These are phyloP conservation scores for Cheilosia scutellata DNA, from an alignment of 2,888 invertebrate species.

Conservation along the genomic window DNA sequence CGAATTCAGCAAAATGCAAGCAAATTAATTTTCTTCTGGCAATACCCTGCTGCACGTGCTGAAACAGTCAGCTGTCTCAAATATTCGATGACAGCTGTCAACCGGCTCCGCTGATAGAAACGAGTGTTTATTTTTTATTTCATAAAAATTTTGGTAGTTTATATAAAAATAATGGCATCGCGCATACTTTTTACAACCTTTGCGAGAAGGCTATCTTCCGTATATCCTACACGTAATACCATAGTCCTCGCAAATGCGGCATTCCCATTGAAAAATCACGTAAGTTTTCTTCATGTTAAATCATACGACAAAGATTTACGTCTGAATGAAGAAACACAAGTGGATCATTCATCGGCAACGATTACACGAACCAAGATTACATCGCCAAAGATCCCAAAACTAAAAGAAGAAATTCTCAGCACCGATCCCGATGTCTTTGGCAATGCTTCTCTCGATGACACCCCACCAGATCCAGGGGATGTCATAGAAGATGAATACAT, in stretches of 20 bases:
- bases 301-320: constrained; percentile 53
- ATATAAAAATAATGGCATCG: constrained; percentile 43
- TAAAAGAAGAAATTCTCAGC: constrained; percentile 40
- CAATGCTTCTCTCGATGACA: constrained; percentile 71
- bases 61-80: constrained; percentile 91
- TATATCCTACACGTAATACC: neutral
- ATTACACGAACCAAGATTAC: neutral
- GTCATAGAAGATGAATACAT: constrained; percentile 86
- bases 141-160: neutral
- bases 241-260: neutral
- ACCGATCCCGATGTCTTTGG: constrained; percentile 81
- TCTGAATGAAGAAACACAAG: constrained; percentile 4
- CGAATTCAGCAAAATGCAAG: neutral
- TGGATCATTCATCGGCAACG: neutral
- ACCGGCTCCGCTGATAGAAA: constrained; percentile 84
- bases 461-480: constrained; percentile 86
- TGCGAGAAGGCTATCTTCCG: neutral
- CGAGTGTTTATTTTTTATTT: constrained; percentile 30
- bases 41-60: constrained; percentile 88
- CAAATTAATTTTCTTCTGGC: constrained; percentile 87
- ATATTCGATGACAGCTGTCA: constrained; percentile 93
- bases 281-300: constrained; percentile 56
- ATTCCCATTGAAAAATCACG: constrained; percentile 32
- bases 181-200: constrained; percentile 58
- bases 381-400: neutral